These are phyloP conservation scores for Thomomys bottae DNA, from an alignment of 2,113 vertebrate genomes.

Conservation along the genomic window DNA sequence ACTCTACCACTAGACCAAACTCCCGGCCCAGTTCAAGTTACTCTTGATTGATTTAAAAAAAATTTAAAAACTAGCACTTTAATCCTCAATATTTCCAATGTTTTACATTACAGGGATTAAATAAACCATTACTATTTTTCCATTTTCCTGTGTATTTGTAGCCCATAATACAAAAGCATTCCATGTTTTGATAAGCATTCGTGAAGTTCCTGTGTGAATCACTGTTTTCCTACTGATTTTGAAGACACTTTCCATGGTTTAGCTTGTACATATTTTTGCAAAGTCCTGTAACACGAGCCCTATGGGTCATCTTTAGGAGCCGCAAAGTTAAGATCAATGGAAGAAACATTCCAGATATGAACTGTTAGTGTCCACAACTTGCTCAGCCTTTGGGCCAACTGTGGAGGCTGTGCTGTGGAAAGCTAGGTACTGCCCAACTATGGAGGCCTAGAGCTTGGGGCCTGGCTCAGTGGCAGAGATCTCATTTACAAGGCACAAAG, in stretches of 20 bases:
- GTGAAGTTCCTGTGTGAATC: background rate
- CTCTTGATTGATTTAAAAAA: too few relatives aligned
- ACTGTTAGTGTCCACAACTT: fast-evolving
- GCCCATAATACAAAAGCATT: background rate
- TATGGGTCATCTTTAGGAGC: background rate
- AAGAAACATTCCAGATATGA: background rate
- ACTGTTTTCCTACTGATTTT: background rate
- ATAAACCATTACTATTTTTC: background rate
- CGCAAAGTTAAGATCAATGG: background rate
- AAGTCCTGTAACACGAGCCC: background rate
- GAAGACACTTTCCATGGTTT: background rate
- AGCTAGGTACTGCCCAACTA: background rate
- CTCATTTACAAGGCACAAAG: background rate
- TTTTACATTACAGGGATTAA: too few relatives aligned
- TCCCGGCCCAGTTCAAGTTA: too few relatives aligned
- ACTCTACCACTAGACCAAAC: too few relatives aligned
- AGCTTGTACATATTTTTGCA: background rate
- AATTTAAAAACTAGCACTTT: too few relatives aligned
- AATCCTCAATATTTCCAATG: too few relatives aligned
- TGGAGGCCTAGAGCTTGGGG: too few relatives aligned
- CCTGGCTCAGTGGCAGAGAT: background rate
- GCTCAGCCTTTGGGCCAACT: background rate
- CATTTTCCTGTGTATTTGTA: background rate
- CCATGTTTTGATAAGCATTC: background rate
- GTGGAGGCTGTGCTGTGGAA: background rate